These are phyloP conservation scores for Malurus leucopterus DNA, from an alignment of 2,797 vertebrate genomes.

Conservation along the genomic window DNA sequence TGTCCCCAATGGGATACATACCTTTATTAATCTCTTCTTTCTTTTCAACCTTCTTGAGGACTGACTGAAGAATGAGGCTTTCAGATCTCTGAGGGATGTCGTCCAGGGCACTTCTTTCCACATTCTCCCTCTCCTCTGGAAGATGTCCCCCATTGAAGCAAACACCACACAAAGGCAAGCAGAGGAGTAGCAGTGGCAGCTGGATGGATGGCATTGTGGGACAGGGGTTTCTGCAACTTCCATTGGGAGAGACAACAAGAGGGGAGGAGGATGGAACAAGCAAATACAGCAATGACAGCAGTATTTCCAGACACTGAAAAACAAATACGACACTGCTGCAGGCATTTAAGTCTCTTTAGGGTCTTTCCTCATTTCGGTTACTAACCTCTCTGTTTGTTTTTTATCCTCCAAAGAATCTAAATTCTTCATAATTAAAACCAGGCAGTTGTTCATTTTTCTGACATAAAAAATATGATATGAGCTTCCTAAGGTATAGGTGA, in stretches of 20 bases:
- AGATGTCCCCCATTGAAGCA: slow-evolving; percentile 70
- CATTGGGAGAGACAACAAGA: not conserved
- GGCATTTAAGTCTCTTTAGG: not conserved
- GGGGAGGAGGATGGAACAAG: not conserved
- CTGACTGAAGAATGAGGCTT: slow-evolving; percentile 74
- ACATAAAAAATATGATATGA: not conserved
- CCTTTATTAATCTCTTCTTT: slow-evolving; percentile 67
- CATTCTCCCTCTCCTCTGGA: slow-evolving; percentile 66
- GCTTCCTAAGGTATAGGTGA: not conserved
- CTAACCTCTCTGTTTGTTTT: not conserved
- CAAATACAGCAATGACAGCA: not conserved
- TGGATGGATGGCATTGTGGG: slow-evolving; percentile 76
- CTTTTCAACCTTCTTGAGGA: slow-evolving; percentile 77
- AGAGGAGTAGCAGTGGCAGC: slow-evolving; percentile 76
- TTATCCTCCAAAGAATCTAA: not conserved
- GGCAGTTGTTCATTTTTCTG: not conserved
- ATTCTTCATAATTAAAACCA: not conserved
- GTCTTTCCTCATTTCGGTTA: slow-evolving; percentile 1
- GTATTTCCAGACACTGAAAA: not conserved
- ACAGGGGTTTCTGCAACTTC: not conserved
- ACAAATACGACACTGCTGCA: not conserved
- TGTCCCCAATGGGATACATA: not conserved
- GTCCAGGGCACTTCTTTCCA: slow-evolving; percentile 64
- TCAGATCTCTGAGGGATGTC: slow-evolving; percentile 79
- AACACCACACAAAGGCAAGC: slow-evolving; percentile 70